Conservation (phyloP, 2,113 vertebrate species). For the Sporophila hypoxantha region DNA sequence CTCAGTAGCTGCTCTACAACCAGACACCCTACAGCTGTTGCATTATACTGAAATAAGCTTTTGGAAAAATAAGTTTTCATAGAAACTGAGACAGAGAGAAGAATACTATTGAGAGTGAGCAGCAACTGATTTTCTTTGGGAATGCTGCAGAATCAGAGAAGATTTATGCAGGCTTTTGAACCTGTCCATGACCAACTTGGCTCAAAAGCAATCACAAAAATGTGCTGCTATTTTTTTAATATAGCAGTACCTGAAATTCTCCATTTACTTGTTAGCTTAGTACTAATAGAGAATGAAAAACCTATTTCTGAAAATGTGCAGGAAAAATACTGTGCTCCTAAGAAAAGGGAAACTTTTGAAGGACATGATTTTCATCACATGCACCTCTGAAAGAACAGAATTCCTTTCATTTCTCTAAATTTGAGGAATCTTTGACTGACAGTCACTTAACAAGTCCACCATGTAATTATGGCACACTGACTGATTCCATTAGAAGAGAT, state of each 20-base stretch:
- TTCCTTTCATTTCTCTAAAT: conserved; percentile 15
- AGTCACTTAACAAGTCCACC: conserved; percentile 3
- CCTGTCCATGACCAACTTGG: background rate
- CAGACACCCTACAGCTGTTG: background rate
- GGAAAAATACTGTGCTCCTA: background rate
- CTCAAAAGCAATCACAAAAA: background rate
- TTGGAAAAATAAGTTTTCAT: background rate
- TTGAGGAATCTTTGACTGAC: conserved; percentile 10
- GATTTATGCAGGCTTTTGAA: background rate
- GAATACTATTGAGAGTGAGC: background rate
- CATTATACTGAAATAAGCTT: background rate
- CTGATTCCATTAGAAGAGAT: conserved; percentile 34
- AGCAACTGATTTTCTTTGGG: background rate
- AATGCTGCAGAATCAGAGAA: background rate
- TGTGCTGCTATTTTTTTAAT: accelerated
- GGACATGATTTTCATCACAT: background rate
- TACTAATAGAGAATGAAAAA: background rate
- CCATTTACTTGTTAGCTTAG: background rate
- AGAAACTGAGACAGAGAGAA: background rate
- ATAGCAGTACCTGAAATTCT: background rate
- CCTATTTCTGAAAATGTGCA: background rate
- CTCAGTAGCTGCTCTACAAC: background rate
- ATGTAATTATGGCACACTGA: conserved; percentile 13
- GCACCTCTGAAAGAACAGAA: background rate
- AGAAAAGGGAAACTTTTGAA: conserved; percentile 2